Percentiles rank a stretch among this genome's conserved stretches.
phyloP scores from a whole-genome alignment of 2,888 invertebrate species.

The Ptychoptera albimana region DNA sequence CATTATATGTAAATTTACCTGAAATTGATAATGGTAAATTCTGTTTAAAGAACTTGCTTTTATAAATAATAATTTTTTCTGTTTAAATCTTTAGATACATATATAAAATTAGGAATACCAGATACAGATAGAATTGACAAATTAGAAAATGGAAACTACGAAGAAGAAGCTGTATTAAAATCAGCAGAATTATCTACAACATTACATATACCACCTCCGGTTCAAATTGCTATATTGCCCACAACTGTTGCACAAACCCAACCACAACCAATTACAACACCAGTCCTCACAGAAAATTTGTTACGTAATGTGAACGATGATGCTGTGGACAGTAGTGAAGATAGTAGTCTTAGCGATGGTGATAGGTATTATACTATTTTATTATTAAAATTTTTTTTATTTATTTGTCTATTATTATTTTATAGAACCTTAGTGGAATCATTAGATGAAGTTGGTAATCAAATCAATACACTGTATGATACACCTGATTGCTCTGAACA shows the following conservation, averaged over 20 bases:
- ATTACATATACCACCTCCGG: conserved; percentile 17
- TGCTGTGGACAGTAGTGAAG: conserved; percentile 53
- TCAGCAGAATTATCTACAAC: conserved; percentile 30
- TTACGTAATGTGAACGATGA: conserved; percentile 27
- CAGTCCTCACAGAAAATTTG: conserved; percentile 14
- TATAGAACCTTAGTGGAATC: conserved; percentile 29
- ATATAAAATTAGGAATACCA: no score
- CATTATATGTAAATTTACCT: conserved; percentile 44
- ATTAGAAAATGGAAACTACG: neutral
- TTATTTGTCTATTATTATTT: no score
- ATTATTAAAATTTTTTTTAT: no score
- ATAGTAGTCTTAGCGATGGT: conserved; percentile 60
- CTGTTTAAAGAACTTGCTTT: neutral
- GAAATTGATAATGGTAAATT: conserved; percentile 39
- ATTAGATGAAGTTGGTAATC: conserved; percentile 18
- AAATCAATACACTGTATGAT: neutral
- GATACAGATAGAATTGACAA: no score
- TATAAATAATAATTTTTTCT: neutral
- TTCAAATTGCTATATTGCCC: neutral
- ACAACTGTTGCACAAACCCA: conserved; percentile 10
- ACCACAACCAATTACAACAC: conserved; percentile 11
- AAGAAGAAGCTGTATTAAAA: conserved; percentile 1
- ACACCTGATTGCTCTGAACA: neutral
- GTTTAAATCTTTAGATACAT: conserved; percentile 2
- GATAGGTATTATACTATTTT: conserved; percentile 24